Percentiles rank a stretch among this genome's conserved stretches.
Evolutionary conservation across 2,888 invertebrate genomes (phyloP).

Genomic region (Mystacides longicornis): DNA sequence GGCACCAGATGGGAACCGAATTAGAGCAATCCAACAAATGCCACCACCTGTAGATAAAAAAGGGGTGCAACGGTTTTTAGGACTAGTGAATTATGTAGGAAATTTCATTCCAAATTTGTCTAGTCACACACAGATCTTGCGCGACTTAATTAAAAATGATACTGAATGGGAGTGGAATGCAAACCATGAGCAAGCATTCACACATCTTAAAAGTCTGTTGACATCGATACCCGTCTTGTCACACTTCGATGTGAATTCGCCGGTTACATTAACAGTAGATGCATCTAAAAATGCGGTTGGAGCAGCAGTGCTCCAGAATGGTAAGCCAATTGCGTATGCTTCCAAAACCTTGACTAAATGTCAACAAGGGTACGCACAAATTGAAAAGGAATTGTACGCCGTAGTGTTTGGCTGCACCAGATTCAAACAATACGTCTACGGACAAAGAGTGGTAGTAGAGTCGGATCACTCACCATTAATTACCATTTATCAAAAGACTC

Average conservation of each 20-base stretch:
- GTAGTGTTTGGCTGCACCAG: conserved; percentile 28
- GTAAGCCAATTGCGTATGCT: conserved; percentile 28
- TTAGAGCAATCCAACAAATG: conserved; percentile 16
- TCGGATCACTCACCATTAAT: conserved; percentile 31
- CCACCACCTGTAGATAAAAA: conserved; percentile 8
- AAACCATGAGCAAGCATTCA: conserved; percentile 21
- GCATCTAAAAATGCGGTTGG: conserved; percentile 27
- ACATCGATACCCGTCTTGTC: conserved; percentile 16
- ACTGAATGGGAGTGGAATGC: conserved; percentile 21
- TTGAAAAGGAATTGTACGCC: no score
- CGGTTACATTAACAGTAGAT: conserved; percentile 27
- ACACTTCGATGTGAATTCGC: conserved; percentile 19
- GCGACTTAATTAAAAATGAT: conserved; percentile 23
- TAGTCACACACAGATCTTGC: conserved; percentile 17
- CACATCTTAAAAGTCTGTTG: conserved; percentile 22
- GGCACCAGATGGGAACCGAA: conserved; percentile 16
- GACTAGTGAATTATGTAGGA: conserved; percentile 23
- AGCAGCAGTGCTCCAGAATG: conserved; percentile 27
- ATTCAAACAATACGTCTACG: conserved; percentile 29
- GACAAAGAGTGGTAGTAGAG: conserved; percentile 25
- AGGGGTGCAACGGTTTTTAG: conserved; percentile 22
- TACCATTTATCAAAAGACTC: conserved; percentile 28
- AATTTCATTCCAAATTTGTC: conserved; percentile 26
- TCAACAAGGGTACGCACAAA: no score
- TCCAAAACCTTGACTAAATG: conserved; percentile 27